phyloP scores from a whole-genome alignment of 2,888 invertebrate genomes.

The Macrosiphum euphorbiae region DNA sequence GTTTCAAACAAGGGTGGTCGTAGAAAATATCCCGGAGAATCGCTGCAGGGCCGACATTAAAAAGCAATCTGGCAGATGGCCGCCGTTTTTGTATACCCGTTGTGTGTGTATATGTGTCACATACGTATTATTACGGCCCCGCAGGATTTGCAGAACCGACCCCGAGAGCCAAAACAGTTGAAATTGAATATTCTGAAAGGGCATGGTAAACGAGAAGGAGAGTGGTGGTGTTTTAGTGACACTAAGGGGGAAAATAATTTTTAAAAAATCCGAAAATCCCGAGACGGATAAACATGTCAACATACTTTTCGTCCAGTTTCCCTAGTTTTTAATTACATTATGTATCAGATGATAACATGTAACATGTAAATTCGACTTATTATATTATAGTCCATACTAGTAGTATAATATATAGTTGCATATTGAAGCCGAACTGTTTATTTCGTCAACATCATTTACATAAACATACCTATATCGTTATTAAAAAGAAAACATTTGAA shows the following conservation, averaged over 20 bases:
- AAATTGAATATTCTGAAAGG: conserved; percentile 56
- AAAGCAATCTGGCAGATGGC: conserved; percentile 64
- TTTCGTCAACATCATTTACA: conserved; percentile 10
- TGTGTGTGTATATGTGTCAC: conserved; percentile 38
- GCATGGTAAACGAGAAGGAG: neutral
- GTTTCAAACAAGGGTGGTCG: conserved; percentile 10
- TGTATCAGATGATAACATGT: neutral
- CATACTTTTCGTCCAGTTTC: neutral
- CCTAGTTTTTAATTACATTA: conserved; percentile 39
- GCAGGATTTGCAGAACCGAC: conserved; percentile 39
- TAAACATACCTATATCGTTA: neutral
- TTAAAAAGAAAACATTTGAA: neutral
- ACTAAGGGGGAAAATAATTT: conserved; percentile 8
- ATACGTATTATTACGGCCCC: conserved; percentile 50
- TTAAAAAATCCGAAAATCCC: conserved; percentile 46
- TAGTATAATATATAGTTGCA: neutral
- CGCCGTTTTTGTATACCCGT: conserved; percentile 28
- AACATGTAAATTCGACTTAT: neutral
- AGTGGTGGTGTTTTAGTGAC: neutral
- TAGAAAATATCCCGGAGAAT: conserved; percentile 39
- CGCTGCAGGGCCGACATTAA: conserved; percentile 54
- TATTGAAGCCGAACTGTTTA: neutral
- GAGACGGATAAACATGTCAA: conserved; percentile 42
- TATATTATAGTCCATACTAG: neutral
- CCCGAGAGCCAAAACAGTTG: conserved; percentile 48